phyloP scores from a whole-genome alignment of 2,888 invertebrate genomes.

The Nemoura dubitans region DNA sequence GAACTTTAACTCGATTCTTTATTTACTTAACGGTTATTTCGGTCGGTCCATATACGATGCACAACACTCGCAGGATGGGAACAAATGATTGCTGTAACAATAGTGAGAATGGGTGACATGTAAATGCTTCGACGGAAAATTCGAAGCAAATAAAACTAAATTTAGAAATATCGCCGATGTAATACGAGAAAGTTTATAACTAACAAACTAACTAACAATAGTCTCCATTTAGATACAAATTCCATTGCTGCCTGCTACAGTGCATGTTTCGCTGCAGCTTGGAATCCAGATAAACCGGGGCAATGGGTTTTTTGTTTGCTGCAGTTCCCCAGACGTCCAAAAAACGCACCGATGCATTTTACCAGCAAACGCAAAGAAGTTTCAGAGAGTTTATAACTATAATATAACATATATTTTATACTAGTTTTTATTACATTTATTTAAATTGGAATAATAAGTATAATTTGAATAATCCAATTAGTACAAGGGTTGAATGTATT shows the following conservation, averaged over 20 bases:
- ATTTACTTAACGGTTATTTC: conserved; percentile 21
- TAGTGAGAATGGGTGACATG: neutral
- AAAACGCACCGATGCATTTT: neutral
- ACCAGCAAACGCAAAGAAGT: neutral
- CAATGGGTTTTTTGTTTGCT: neutral
- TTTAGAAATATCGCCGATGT: conserved; percentile 4
- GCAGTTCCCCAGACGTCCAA: neutral
- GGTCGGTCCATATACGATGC: neutral
- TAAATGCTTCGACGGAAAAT: neutral
- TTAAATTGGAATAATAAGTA: conserved; percentile 25
- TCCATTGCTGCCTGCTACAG: neutral
- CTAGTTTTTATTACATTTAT: neutral
- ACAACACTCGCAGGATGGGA: neutral
- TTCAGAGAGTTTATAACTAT: neutral
- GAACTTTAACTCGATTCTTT: neutral
- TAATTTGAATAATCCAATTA: conserved; percentile 34
- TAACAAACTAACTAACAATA: neutral
- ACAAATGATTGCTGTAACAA: conserved; percentile 19
- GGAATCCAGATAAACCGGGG: neutral
- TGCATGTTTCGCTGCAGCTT: neutral
- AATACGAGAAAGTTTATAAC: neutral
- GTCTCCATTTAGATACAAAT: neutral
- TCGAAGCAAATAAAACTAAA: neutral
- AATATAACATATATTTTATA: neutral
- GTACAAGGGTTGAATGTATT: conserved; percentile 1